phyloP scores from a whole-genome alignment of 2,797 vertebrate species.

The Furcifer pardalis region DNA sequence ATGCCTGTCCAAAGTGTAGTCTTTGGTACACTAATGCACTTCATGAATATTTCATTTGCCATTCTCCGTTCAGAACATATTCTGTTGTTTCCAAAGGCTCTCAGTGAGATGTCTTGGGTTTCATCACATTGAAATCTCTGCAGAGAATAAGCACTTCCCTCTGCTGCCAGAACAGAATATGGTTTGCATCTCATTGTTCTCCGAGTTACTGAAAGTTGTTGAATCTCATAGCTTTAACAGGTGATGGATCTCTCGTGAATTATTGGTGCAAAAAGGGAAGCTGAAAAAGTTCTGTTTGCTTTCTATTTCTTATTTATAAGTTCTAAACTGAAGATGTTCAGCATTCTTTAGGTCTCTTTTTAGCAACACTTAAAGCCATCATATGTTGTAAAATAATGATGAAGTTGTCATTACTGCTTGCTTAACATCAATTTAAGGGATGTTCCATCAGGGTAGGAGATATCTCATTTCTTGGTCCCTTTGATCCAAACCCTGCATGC shows the following conservation, averaged over 20 bases:
- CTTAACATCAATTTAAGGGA: not conserved
- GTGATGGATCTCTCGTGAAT: not conserved
- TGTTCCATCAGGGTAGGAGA: not conserved
- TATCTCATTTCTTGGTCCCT: not conserved
- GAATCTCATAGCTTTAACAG: not conserved
- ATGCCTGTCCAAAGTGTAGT: constrained; percentile 1
- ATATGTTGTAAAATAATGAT: not conserved
- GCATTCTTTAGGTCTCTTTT: not conserved
- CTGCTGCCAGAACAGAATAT: not conserved
- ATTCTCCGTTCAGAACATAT: not conserved
- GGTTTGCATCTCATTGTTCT: not conserved
- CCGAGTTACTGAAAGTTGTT: not conserved
- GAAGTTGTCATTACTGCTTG: not conserved
- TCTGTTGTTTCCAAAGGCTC: not conserved
- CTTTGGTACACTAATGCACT: constrained; percentile 3
- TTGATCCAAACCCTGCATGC: not conserved
- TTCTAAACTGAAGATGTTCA: not conserved
- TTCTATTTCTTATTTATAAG: not conserved
- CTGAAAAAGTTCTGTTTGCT: not conserved
- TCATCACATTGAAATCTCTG: constrained; percentile 11
- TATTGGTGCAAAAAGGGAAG: not conserved
- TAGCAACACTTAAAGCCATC: not conserved
- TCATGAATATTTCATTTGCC: constrained; percentile 21
- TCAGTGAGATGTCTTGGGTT: not conserved
- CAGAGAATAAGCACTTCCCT: not conserved